A percentile compares a stretch with the other conserved stretches of the same genome.
Evolutionary conservation across 2,797 vertebrate genomes (phyloP).

Genomic region (Sebastes jordani): DNA sequence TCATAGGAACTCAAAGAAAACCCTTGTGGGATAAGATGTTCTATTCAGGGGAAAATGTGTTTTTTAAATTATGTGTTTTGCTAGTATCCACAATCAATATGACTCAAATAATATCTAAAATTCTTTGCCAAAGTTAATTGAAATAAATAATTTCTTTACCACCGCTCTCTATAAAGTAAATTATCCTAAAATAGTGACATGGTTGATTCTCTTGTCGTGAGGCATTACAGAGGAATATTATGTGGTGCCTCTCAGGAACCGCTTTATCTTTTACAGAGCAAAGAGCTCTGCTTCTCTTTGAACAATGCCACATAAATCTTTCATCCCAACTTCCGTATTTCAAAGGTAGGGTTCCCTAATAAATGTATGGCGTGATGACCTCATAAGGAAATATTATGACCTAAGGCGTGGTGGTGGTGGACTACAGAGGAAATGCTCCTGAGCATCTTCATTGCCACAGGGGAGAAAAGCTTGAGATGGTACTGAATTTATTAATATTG

Average conservation of each 20-base stretch:
- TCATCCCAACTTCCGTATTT: conserved; percentile 78
- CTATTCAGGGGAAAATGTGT: background rate
- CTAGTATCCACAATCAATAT: background rate
- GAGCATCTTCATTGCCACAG: conserved; percentile 56
- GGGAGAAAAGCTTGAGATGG: conserved; percentile 42
- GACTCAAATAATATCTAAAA: background rate
- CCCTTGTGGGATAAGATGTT: background rate
- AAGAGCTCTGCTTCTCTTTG: conserved; percentile 78
- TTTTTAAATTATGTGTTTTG: background rate
- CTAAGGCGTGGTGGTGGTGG: conserved; percentile 61
- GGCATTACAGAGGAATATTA: conserved; percentile 48
- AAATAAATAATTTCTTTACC: background rate
- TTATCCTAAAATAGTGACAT: background rate
- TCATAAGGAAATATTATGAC: conserved; percentile 76
- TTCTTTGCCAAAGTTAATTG: background rate
- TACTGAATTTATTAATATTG: conserved; percentile 44
- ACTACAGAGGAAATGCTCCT: conserved; percentile 69
- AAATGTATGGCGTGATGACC: conserved; percentile 74
- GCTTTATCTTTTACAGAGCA: conserved; percentile 72
- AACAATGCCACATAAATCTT: conserved; percentile 81
- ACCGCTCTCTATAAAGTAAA: background rate
- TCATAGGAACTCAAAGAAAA: conserved; percentile 33
- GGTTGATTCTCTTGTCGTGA: conserved; percentile 23
- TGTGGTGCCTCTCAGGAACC: conserved; percentile 50
- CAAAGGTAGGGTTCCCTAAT: conserved; percentile 81